Evolutionary conservation across 2,797 vertebrate genomes (phyloP).

Genomic region (Synanceia verrucosa): DNA sequence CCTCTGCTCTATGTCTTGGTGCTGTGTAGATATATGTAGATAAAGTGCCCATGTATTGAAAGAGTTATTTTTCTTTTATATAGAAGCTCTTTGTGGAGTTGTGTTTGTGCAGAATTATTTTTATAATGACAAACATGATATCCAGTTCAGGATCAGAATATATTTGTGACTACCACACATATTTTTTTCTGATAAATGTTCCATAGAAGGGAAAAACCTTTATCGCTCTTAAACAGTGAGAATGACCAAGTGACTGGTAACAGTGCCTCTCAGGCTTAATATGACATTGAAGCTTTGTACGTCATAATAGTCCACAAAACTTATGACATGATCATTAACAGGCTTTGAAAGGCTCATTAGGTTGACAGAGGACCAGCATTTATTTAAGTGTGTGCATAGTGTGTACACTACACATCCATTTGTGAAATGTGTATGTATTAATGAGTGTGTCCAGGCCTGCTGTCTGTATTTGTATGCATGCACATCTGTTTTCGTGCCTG

Average conservation of each 20-base stretch:
- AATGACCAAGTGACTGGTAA: background rate
- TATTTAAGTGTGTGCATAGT: background rate
- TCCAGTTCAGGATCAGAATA: no score
- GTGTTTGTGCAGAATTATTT: no score
- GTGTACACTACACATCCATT: background rate
- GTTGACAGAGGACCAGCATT: conserved; percentile 7
- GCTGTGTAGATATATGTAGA: no score
- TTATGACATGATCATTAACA: conserved; percentile 21
- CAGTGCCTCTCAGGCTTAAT: background rate
- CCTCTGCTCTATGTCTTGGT: no score
- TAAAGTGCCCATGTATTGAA: no score
- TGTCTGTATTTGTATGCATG: background rate
- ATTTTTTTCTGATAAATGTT: conserved; percentile 12
- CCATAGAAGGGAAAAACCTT: no score
- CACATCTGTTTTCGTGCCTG: background rate
- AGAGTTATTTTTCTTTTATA: no score
- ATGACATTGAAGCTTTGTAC: background rate
- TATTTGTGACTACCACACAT: no score
- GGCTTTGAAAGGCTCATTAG: conserved; percentile 33
- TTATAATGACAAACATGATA: no score
- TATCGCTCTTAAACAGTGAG: no score
- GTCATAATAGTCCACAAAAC: background rate
- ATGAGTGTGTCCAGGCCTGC: background rate
- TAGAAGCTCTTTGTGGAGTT: no score
- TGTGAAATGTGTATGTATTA: background rate